Percentiles rank a stretch among this genome's conserved stretches.
These are phyloP conservation scores for Huso huso DNA, from an alignment of 2,797 vertebrate genomes.

Conservation along the genomic window DNA sequence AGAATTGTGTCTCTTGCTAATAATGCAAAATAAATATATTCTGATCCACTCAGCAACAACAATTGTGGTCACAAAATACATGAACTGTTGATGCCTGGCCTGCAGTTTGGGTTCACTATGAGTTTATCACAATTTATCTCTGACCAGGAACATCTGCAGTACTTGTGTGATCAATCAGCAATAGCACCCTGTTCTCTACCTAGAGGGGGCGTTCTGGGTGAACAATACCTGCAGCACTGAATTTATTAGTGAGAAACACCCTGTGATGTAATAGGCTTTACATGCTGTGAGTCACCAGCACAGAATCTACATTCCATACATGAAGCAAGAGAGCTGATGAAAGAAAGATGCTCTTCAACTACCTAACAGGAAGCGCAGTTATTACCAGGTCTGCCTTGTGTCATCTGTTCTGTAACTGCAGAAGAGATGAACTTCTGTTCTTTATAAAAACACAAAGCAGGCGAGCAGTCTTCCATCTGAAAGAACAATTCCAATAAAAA, in stretches of 20 bases:
- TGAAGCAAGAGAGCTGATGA: background rate
- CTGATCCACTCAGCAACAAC: no score
- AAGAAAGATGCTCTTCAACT: background rate
- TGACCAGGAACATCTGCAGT: background rate
- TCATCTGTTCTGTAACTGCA: background rate
- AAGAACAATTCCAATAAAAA: constrained; percentile 6
- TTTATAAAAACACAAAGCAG: constrained; percentile 19
- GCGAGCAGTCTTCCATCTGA: constrained; percentile 8
- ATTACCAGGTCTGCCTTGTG: background rate
- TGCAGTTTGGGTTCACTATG: background rate
- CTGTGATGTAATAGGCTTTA: background rate
- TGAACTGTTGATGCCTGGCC: background rate
- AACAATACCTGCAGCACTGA: background rate
- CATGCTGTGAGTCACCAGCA: background rate
- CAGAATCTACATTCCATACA: background rate
- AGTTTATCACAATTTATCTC: background rate
- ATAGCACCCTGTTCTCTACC: background rate
- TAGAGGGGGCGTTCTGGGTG: background rate
- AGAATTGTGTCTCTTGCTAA: no score
- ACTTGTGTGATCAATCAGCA: background rate
- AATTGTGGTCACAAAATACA: background rate
- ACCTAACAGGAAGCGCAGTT: background rate
- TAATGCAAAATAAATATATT: no score
- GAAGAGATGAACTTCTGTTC: background rate
- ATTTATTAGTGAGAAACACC: background rate